Evolutionary conservation across 2,113 vertebrate species (phyloP), one percentile per base, ranked within the genome.

Genomic region (Cyanocitta stelleri): DNA sequence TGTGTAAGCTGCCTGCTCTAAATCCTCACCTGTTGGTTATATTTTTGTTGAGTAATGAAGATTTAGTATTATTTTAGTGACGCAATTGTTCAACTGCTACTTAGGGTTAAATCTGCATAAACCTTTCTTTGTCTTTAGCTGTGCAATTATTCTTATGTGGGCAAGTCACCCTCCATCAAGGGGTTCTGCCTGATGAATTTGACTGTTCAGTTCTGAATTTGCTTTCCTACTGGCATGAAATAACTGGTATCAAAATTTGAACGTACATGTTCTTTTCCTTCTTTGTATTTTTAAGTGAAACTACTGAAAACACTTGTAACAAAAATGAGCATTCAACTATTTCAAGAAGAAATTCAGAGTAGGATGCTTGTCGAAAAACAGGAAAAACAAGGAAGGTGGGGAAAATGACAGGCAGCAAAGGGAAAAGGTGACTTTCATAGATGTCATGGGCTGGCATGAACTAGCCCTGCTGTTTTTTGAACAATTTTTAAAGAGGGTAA

Each of bases 141-240:
- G 32, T 62, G 58, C 35, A 39, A 6, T 91, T 96, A 39, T 78
- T 93, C 61, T 66, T 54, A 23, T 12, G 27, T 68, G 61, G 30
- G 73, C 72, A 92, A 89, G 80, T 78, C 59, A 23, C 72, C 58
- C 32, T 85, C n/a, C 71, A 29, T 73, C 63, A 59, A 51, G 41
- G 71, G 52, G 59, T 58, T 90, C 78, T 0, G 1, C 58, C 43
- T 90, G 83, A 66, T 78, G 62, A 75, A 75, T 95, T 90, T 85
- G 69, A 84, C 61, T 96, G 89, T 68, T 90, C 58, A 43, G 41
- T 87, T 94, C 83, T 82, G 73, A 90, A 85, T 63, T 87, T 87
- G 58, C 85, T 91, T 96, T 94, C 88, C 85, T 27, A 73, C 56
- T 90, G 90, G 49, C 1, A 7, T 72, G 39, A 89, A 96, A 84